These are phyloP conservation scores for Myripristis jacobus DNA, from an alignment of 2,797 vertebrate species.

Conservation along the genomic window DNA sequence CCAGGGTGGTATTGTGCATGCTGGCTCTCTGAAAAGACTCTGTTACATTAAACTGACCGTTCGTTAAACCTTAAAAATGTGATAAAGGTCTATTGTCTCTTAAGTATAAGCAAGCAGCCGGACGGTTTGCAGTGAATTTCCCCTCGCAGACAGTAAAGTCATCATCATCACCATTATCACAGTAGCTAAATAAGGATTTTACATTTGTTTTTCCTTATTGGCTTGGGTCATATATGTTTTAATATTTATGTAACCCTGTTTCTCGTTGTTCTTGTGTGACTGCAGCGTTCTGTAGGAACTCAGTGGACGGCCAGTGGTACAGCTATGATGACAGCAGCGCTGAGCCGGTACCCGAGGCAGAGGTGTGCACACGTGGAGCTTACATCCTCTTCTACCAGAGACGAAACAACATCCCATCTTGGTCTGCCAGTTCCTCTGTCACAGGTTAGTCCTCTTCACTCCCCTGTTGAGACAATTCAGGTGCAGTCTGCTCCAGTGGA, in stretches of 20 bases:
- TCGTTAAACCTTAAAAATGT: too few species aligned
- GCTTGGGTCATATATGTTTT: not conserved
- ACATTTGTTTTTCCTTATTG: not conserved
- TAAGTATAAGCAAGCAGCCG: too few species aligned
- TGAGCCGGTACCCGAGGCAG: constrained; percentile 85
- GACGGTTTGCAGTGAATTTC: too few species aligned
- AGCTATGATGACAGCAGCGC: constrained; percentile 92
- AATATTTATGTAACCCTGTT: not conserved
- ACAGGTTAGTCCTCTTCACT: constrained; percentile 81
- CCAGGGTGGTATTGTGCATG: too few species aligned
- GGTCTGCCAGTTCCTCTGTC: constrained; percentile 89
- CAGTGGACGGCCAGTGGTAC: constrained; percentile 93
- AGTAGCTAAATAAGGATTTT: too few species aligned
- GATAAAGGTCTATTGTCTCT: too few species aligned
- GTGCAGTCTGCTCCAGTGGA: not conserved
- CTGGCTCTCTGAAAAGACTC: too few species aligned
- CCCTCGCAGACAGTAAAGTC: too few species aligned
- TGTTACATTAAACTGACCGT: too few species aligned
- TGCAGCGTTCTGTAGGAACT: constrained; percentile 94
- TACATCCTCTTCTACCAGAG: constrained; percentile 98
- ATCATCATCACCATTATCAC: too few species aligned
- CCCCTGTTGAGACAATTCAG: not conserved
- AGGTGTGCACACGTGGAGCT: constrained; percentile 91
- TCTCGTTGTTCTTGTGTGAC: not conserved
- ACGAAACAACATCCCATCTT: constrained; percentile 86